These are phyloP conservation scores for Trichechus manatus DNA, from an alignment of 2,113 vertebrate species.

Conservation along the genomic window DNA sequence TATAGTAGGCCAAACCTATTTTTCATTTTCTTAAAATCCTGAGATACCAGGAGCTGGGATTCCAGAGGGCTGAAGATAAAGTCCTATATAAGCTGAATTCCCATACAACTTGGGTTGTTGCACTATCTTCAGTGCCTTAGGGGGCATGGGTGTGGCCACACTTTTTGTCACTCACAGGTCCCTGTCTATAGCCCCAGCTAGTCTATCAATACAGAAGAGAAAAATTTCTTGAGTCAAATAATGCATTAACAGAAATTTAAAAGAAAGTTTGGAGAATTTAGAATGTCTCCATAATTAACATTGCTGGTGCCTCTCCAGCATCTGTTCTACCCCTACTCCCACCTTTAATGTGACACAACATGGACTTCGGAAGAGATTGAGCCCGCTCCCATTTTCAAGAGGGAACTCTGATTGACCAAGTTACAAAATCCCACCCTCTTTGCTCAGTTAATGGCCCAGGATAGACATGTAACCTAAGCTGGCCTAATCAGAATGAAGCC, in stretches of 20 bases:
- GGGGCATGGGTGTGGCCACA: background rate
- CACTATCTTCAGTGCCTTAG: background rate
- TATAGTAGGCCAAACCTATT: background rate
- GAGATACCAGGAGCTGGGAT: background rate
- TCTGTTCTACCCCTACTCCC: background rate
- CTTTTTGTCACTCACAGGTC: background rate
- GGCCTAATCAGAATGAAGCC: background rate
- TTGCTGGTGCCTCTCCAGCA: background rate
- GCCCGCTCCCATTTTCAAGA: background rate
- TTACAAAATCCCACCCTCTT: background rate
- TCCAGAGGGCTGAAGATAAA: background rate
- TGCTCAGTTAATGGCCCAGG: background rate
- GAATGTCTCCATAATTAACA: background rate
- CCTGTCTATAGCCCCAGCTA: background rate
- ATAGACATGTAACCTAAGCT: slow-evolving; percentile 4
- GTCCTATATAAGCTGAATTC: background rate
- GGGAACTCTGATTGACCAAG: background rate
- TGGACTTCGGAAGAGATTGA: background rate
- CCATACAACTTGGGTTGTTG: background rate
- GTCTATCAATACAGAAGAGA: background rate
- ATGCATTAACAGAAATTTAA: background rate
- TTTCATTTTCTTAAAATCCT: slow-evolving; percentile 47
- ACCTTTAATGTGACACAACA: background rate
- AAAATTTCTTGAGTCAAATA: slow-evolving; percentile 45
- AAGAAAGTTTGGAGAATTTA: slow-evolving; percentile 8